phyloP scores from a whole-genome alignment of 2,113 vertebrate genomes.

The Oreochromis niloticus region DNA sequence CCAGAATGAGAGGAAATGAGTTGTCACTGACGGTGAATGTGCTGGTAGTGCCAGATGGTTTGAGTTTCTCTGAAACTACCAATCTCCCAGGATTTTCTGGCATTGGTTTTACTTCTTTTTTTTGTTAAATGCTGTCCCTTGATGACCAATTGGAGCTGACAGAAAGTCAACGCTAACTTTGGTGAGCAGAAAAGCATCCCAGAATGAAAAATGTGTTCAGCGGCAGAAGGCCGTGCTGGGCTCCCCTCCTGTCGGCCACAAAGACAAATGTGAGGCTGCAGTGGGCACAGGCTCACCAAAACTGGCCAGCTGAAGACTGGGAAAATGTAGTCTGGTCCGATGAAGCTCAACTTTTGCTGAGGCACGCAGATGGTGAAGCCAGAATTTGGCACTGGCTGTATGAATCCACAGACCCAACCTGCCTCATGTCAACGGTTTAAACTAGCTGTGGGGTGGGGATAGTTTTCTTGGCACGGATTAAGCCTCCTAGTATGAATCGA shows the following conservation, averaged over 20 bases:
- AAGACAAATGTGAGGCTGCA: background rate
- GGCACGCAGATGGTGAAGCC: background rate
- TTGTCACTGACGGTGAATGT: background rate
- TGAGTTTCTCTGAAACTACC: background rate
- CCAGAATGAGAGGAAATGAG: background rate
- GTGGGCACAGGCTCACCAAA: background rate
- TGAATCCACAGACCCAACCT: background rate
- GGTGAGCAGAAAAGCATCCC: background rate
- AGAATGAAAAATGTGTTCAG: background rate
- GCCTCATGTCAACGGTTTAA: background rate
- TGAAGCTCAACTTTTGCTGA: background rate
- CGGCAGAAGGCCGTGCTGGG: background rate
- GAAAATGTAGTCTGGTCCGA: background rate
- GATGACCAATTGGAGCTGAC: background rate
- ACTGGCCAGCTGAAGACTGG: background rate
- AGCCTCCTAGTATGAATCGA: background rate
- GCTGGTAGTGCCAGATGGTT: background rate
- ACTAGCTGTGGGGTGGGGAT: background rate
- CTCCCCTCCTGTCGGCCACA: background rate
- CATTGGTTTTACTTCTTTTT: background rate
- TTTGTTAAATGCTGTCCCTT: background rate
- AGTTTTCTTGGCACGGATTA: background rate
- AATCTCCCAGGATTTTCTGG: background rate
- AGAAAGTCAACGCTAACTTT: background rate
- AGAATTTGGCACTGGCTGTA: background rate